These are phyloP conservation scores for Thaumatotibia leucotreta DNA, from an alignment of 1,140 invertebrate species.

Conservation along the genomic window DNA sequence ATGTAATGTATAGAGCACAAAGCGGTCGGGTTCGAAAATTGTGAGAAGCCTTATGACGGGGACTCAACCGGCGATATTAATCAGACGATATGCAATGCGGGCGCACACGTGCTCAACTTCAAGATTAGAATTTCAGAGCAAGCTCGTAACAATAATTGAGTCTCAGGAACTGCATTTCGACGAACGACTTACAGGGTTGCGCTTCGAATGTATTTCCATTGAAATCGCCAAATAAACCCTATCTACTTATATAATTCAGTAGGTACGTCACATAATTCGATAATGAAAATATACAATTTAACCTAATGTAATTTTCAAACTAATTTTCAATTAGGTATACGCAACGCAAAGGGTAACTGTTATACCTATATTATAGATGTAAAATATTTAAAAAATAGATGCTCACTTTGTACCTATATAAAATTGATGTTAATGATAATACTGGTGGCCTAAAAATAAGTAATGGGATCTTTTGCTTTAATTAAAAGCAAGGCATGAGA, in stretches of 20 bases:
- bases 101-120: conserved; percentile 53
- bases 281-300: too few relatives aligned
- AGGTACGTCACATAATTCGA: too few relatives aligned
- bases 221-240: not conserved
- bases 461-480: too few relatives aligned
- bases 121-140: conserved; percentile 62
- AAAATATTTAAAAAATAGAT: too few relatives aligned
- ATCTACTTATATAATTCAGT: not conserved
- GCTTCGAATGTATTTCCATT: not conserved
- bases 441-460: too few relatives aligned
- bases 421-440: too few relatives aligned
- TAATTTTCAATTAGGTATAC: too few relatives aligned
- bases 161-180: conserved; percentile 36
- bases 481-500: too few relatives aligned
- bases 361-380: too few relatives aligned
- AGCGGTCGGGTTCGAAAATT: conserved; percentile 45
- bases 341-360: too few relatives aligned
- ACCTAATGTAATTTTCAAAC: too few relatives aligned
- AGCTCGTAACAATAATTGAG: conserved; percentile 58
- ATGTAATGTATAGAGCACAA: conserved; percentile 22
- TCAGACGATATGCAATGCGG: conserved; percentile 62
- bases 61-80: conserved; percentile 53
- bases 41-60: conserved; percentile 44
- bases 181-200: not conserved
- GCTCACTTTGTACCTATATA: too few relatives aligned